A percentile compares a stretch with the other conserved stretches of the same genome.
Conservation (phyloP, 1,140 invertebrate genomes). For the Temnothorax longispinosus region DNA sequence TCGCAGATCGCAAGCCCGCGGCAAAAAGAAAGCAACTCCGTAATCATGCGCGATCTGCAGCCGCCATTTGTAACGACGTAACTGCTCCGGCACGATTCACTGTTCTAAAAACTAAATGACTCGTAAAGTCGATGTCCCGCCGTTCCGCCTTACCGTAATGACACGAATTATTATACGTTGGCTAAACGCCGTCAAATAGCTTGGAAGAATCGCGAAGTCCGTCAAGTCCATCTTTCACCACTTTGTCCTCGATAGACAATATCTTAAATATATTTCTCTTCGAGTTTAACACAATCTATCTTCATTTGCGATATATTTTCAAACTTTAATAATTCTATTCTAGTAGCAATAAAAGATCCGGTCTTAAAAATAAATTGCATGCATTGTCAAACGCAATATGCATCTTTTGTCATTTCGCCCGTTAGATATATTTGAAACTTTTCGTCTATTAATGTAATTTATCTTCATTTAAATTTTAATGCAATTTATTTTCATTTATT, state of each 20-base stretch:
- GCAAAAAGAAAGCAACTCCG: conserved; percentile 34
- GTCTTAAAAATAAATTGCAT: background rate
- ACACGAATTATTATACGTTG: conserved; percentile 43
- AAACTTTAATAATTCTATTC: conserved; percentile 14
- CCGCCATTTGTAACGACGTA: conserved; percentile 45
- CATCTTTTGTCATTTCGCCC: background rate
- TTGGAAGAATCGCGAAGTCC: conserved; percentile 33
- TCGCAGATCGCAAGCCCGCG: background rate
- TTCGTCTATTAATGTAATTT: conserved; percentile 9
- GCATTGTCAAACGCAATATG: background rate
- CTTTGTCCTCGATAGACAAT: background rate
- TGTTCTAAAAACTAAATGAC: conserved; percentile 60
- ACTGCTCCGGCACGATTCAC: conserved; percentile 33
- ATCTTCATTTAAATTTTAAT: background rate
- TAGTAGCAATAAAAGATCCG: background rate
- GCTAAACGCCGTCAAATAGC: conserved; percentile 48
- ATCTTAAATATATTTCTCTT: conserved; percentile 1
- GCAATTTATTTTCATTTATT: background rate
- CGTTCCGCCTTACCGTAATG: conserved; percentile 32
- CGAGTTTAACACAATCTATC: background rate
- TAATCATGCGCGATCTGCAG: conserved; percentile 55
- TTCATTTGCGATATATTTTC: conserved; percentile 10
- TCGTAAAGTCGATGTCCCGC: conserved; percentile 53
- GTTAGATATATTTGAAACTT: conserved; percentile 1
- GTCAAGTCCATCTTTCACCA: background rate